Percentiles rank a stretch among this genome's conserved stretches.
phyloP scores from a whole-genome alignment of 2,113 vertebrate species.

The Neoarius graeffei region DNA sequence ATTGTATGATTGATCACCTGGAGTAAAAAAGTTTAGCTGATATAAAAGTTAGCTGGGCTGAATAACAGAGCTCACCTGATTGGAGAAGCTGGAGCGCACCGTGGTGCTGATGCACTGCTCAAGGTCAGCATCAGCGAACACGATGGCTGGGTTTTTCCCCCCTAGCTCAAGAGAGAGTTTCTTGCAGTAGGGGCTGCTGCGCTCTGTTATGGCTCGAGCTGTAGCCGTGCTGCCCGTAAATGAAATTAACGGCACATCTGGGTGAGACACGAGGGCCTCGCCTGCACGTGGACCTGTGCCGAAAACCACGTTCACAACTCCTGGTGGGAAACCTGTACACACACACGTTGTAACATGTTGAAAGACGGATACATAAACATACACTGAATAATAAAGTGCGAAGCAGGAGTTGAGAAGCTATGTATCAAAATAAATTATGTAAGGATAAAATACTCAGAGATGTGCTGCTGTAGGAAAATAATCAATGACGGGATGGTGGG shows the following conservation, averaged over 20 bases:
- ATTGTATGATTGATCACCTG: background rate
- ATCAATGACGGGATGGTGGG: background rate
- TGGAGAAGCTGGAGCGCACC: slow-evolving; percentile 89
- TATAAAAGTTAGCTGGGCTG: background rate
- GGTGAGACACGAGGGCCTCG: slow-evolving; percentile 87
- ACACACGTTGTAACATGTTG: background rate
- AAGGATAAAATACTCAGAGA: too few relatives aligned
- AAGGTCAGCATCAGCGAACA: slow-evolving; percentile 90
- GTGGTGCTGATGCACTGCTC: slow-evolving; percentile 84
- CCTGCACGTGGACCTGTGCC: slow-evolving; percentile 81
- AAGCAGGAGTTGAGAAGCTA: background rate
- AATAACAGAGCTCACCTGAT: slow-evolving; percentile 79
- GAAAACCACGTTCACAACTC: slow-evolving; percentile 93
- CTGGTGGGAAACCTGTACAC: slow-evolving; percentile 81
- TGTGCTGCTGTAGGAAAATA: background rate
- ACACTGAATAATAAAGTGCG: background rate
- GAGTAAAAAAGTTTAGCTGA: background rate
- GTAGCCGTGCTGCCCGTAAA: slow-evolving; percentile 94
- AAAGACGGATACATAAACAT: too few relatives aligned
- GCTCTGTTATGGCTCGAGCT: slow-evolving; percentile 79
- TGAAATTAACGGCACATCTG: slow-evolving; percentile 86
- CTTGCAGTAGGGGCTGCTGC: slow-evolving; percentile 87
- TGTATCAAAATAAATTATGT: too few relatives aligned
- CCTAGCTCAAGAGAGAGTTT: slow-evolving; percentile 93
- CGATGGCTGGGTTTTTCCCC: slow-evolving; percentile 91